Percentiles rank a stretch among this genome's conserved stretches.
Evolutionary conservation across 2,113 vertebrate species (phyloP).

Genomic region (Silurus glanis): DNA sequence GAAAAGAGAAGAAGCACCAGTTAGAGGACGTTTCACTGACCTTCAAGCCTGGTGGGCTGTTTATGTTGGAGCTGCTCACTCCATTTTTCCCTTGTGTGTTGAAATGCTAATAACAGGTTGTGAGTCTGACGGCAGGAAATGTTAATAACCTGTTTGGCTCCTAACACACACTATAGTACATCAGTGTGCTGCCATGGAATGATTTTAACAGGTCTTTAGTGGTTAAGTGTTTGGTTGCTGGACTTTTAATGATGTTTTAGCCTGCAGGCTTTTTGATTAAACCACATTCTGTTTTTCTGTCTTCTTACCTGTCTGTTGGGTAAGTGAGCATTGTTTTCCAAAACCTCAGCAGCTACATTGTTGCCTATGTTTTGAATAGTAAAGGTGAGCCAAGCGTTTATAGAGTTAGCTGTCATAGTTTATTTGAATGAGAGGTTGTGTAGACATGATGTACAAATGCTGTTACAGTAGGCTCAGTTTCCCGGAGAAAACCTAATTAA

Average conservation of each 20-base stretch:
- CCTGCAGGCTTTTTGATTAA: constrained; percentile 11
- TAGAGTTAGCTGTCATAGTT: constrained; percentile 54
- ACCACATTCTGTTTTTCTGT: background rate
- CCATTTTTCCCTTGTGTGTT: constrained; percentile 49
- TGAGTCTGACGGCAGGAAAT: constrained; percentile 51
- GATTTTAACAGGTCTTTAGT: constrained; percentile 50
- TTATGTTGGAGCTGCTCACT: constrained; percentile 55
- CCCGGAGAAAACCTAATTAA: constrained; percentile 59
- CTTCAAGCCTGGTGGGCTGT: constrained; percentile 67
- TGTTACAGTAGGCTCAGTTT: constrained; percentile 52
- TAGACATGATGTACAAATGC: constrained; percentile 62
- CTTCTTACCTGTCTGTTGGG: background rate
- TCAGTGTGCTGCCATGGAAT: constrained; percentile 46
- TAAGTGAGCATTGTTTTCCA: background rate
- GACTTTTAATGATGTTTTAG: constrained; percentile 32
- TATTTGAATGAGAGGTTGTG: constrained; percentile 56
- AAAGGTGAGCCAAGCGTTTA: constrained; percentile 51
- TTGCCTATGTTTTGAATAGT: constrained; percentile 37
- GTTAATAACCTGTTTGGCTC: constrained; percentile 60
- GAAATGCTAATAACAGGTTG: constrained; percentile 47
- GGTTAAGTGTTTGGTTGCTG: constrained; percentile 50
- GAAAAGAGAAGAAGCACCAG: constrained; percentile 28
- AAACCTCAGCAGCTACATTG: background rate
- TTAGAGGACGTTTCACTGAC: constrained; percentile 67
- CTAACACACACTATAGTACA: constrained; percentile 48